Conservation (phyloP, 1,140 invertebrate genomes). For the Bacillus rossius region DNA sequence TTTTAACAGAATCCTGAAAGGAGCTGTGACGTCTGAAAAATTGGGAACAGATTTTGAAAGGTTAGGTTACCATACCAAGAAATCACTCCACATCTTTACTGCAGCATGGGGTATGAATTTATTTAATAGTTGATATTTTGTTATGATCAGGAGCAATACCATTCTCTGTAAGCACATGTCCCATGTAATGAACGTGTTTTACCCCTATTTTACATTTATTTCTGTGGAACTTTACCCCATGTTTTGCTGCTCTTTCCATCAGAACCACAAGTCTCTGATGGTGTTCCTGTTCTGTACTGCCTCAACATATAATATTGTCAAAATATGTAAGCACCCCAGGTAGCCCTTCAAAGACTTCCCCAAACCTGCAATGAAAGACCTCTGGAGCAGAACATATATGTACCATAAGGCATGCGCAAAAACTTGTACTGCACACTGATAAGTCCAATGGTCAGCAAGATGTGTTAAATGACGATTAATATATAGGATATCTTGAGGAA, state of each 20-base stretch:
- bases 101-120: not conserved
- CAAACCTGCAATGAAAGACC: not conserved
- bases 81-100: slow-evolving; percentile 17
- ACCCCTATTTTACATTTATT: not conserved
- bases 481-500: no score
- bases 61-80: slow-evolving; percentile 39
- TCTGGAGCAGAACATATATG: slow-evolving; percentile 6
- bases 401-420: not conserved
- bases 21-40: slow-evolving; percentile 22
- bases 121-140: not conserved
- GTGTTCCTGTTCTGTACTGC: not conserved
- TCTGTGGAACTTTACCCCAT: not conserved
- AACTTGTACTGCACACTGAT: not conserved
- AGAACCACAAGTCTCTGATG: not conserved
- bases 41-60: slow-evolving; percentile 35
- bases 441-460: no score
- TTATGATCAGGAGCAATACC: not conserved
- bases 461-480: no score
- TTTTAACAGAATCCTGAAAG: slow-evolving; percentile 27
- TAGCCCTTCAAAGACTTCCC: not conserved
- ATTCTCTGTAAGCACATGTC: not conserved
- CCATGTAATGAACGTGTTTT: not conserved
- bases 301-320: not conserved
- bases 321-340: not conserved
- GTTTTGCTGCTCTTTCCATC: not conserved